phyloP scores from a whole-genome alignment of 1,140 invertebrate species.

The Pteromalus puparum region DNA sequence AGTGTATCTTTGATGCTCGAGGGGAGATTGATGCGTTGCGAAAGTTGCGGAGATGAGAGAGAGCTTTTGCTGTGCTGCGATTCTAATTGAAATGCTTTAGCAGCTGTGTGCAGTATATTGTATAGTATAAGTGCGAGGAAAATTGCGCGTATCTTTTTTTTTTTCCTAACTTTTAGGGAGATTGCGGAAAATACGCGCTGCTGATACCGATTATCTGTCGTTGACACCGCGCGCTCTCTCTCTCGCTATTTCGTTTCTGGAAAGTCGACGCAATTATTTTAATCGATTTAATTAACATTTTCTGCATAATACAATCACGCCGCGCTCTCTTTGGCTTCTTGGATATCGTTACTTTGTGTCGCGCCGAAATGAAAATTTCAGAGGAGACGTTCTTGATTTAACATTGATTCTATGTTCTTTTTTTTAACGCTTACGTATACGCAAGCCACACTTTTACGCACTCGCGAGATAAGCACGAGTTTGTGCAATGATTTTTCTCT shows the following conservation, averaged over 20 bases:
- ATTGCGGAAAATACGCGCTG: neutral
- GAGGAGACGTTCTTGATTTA: no score
- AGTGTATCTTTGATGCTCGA: neutral
- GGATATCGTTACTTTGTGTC: no score
- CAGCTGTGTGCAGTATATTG: no score
- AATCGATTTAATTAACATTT: neutral
- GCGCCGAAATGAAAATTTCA: neutral
- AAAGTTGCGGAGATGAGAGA: neutral
- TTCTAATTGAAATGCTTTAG: no score
- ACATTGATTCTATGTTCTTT: neutral
- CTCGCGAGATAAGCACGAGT: neutral
- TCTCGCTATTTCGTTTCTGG: neutral
- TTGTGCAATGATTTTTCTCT: conserved; percentile 14
- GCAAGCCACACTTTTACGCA: neutral
- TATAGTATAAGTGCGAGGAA: neutral
- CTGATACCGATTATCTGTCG: neutral
- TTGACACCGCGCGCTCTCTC: neutral
- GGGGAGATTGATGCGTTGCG: neutral
- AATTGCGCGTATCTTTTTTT: neutral
- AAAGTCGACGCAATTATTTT: no score
- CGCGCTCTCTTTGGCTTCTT: no score
- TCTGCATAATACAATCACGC: neutral
- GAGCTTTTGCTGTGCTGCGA: neutral
- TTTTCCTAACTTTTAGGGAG: neutral
- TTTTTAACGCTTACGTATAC: neutral